Evolutionary conservation across 1,140 invertebrate species (phyloP).

Genomic region (Cydia splendana): DNA sequence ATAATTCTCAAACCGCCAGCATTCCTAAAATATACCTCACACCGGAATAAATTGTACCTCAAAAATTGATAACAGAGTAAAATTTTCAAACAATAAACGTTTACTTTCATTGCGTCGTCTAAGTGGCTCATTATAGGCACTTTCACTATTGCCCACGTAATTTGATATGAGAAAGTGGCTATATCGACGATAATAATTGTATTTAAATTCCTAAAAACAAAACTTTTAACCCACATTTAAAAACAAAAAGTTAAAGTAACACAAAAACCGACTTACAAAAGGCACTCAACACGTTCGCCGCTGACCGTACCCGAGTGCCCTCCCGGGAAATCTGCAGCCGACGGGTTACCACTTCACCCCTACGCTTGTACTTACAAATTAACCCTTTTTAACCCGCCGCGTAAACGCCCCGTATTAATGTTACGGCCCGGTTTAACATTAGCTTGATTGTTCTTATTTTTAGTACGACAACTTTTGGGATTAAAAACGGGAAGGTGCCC

Average conservation of each 20-base stretch:
- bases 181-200: too few species aligned
- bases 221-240: neutral
- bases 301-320: constrained; percentile 8
- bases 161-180: too few species aligned
- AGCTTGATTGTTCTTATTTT: constrained; percentile 30
- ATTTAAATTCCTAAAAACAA: too few species aligned
- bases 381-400: constrained; percentile 31
- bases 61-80: too few species aligned
- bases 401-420: constrained; percentile 28
- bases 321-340: constrained; percentile 31
- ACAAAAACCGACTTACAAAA: neutral
- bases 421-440: constrained; percentile 19
- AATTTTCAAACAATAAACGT: too few species aligned
- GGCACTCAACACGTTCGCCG: constrained; percentile 26
- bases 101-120: too few species aligned
- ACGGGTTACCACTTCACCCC: neutral
- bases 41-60: too few species aligned
- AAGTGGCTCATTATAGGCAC: too few species aligned
- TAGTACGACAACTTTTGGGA: constrained; percentile 28
- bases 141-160: too few species aligned
- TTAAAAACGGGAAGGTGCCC: constrained; percentile 8
- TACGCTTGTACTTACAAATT: constrained; percentile 32
- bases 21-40: too few species aligned
- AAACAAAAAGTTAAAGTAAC: constrained; percentile 1
- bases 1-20: too few species aligned